Evolutionary conservation across 2,888 invertebrate species (phyloP).

Genomic region (Polymixis flavicincta): DNA sequence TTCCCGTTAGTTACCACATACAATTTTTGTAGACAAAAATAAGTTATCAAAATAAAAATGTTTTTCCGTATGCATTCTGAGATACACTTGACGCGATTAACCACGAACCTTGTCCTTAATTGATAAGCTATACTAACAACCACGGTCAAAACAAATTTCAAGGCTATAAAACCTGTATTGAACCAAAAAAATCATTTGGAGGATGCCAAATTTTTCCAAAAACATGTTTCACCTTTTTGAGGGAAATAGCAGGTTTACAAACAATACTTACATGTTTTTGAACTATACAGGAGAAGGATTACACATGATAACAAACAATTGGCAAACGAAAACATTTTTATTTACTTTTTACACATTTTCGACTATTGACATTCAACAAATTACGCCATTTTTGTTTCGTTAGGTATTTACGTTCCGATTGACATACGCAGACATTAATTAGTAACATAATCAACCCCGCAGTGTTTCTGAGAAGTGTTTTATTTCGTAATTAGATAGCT

Average conservation of each 20-base stretch:
- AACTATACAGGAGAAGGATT: constrained; percentile 72
- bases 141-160: constrained; percentile 64
- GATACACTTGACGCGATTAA: constrained; percentile 52
- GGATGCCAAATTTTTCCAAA: constrained; percentile 52
- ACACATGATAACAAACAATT: constrained; percentile 78
- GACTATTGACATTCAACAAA: constrained; percentile 80
- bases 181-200: constrained; percentile 59
- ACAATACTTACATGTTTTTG: constrained; percentile 82
- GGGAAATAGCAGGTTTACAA: constrained; percentile 2
- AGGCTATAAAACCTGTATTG: constrained; percentile 70
- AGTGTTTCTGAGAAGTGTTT: neutral
- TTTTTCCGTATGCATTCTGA: constrained; percentile 52
- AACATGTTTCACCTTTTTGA: neutral
- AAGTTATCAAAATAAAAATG: constrained; percentile 35
- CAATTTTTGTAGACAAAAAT: constrained; percentile 9
- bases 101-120: constrained; percentile 69
- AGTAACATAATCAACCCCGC: neutral
- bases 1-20: constrained; percentile 45
- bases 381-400: constrained; percentile 85
- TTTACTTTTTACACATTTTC: constrained; percentile 85
- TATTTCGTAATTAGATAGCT: fast-evolving
- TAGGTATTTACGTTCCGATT: constrained; percentile 60
- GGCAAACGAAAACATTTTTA: constrained; percentile 84
- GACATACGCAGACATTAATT: neutral
- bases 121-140: constrained; percentile 66